phyloP scores from a whole-genome alignment of 2,797 vertebrate species.

The Acipenser ruthenus region DNA sequence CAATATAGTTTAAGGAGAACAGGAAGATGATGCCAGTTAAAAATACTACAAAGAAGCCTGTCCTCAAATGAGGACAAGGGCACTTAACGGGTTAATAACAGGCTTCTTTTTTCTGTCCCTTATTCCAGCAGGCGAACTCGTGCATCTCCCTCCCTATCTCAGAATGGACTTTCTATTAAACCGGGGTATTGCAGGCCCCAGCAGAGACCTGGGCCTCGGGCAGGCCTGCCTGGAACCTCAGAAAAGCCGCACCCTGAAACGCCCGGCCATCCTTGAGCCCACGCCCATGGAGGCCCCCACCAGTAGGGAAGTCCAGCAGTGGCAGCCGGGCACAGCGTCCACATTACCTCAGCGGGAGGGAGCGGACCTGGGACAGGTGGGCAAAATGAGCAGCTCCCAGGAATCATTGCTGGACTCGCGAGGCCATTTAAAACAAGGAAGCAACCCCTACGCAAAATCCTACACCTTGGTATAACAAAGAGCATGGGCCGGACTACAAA shows the following conservation, averaged over 20 bases:
- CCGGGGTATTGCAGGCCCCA: conserved; percentile 68
- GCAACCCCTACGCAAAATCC: conserved; percentile 97
- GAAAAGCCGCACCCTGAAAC: conserved; percentile 92
- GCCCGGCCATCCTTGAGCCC: conserved; percentile 85
- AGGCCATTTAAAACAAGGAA: conserved; percentile 95
- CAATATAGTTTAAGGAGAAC: too few species aligned
- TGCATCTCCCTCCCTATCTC: conserved; percentile 94
- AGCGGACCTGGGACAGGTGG: conserved; percentile 89
- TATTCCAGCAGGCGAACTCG: conserved; percentile 76
- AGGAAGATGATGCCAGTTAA: too few species aligned
- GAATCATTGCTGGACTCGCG: conserved; percentile 97
- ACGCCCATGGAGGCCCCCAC: conserved; percentile 84
- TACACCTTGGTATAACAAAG: conserved; percentile 98
- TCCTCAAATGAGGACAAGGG: too few species aligned
- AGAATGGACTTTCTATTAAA: conserved; percentile 99
- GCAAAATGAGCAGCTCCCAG: conserved; percentile 98
- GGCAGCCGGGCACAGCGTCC: conserved; percentile 87
- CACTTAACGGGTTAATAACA: too few species aligned
- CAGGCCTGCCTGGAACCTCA: conserved; percentile 95
- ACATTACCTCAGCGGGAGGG: conserved; percentile 94
- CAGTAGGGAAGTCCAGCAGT: conserved; percentile 86
- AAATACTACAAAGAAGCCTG: too few species aligned
- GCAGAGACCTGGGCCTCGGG: conserved; percentile 77
- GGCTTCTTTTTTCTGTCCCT: conserved; percentile 7
- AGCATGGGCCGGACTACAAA: conserved; percentile 56